Base-by-base conservation (phyloP, 1,140 invertebrate species). In the Drosophila truncata region DNA sequence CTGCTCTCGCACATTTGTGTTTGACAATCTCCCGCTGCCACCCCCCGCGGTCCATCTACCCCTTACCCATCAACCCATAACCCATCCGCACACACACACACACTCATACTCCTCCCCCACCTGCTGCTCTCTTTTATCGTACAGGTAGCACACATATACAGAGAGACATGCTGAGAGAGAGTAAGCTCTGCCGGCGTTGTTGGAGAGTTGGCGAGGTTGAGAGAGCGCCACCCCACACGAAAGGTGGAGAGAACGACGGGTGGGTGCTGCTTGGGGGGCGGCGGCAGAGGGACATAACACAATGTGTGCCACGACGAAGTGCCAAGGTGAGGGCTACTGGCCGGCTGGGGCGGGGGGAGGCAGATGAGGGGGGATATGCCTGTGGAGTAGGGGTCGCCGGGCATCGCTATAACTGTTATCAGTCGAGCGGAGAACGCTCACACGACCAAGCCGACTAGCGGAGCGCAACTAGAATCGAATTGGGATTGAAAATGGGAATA, bases 1-100 rank as follows among this genome's bases (percentile, higher is more conserved):
- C 41, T 61, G 76, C 84, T 87, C 84, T 88, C 83, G 61, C 66
- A 80, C 65, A 77, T 84, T 80, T 74, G 77, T 75, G 81, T 75
- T 78, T 78, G 57, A 82, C 74, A 61, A 50, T 69, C 75, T 33
- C 63, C 62, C 35, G 41, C 33, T 44, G 25, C 41, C 50, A 33
- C 35, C 16, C 58, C 46, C 50, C 25, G 7, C n/a, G 44, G 20
- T 44, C 49, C 52, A 55, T 14, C 33, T 31, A 42, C 33, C 52
- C 57, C 63, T 46, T 20, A 9, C 77, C 25, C 57, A 29, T 10
- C 23, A 57, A 6, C 4, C 23, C 50, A 10, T 57, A 20, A 39
- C 37, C 52, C 47, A 66, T 63, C 47, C 52, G 13, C n/a, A 54
- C 50, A 54, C 20, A 46, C 20, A 46, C 50, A 18, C n/a, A 54